These are phyloP conservation scores for Pemphredon lugubris DNA, from an alignment of 2,888 invertebrate genomes.

Conservation along the genomic window DNA sequence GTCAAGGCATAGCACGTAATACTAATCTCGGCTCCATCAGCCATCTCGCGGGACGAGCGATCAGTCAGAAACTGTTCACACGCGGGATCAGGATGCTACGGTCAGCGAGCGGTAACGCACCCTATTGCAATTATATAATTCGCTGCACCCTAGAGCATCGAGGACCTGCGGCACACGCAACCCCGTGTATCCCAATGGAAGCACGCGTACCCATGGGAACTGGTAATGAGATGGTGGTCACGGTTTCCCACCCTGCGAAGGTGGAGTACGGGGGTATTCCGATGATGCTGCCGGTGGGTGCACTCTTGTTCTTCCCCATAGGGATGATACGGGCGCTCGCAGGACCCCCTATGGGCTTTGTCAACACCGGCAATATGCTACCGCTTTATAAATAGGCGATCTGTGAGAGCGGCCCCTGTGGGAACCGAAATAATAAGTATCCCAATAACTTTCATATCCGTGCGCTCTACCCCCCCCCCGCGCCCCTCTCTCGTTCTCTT, in stretches of 20 bases:
- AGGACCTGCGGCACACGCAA: constrained; percentile 69
- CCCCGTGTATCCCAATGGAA: constrained; percentile 66
- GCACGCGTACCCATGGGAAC: constrained; percentile 79
- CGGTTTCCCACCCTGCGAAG: constrained; percentile 76
- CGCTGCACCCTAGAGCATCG: constrained; percentile 74
- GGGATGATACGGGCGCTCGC: constrained; percentile 67
- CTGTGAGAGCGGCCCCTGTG: constrained; percentile 76
- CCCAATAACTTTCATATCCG: constrained; percentile 32
- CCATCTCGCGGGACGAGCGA: constrained; percentile 20
- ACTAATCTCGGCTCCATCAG: neutral
- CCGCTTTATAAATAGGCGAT: constrained; percentile 62
- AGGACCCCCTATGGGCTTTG: constrained; percentile 76
- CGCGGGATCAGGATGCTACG: constrained; percentile 65
- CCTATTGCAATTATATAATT: constrained; percentile 78
- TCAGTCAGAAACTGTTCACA: constrained; percentile 67
- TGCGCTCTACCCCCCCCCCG: no score
- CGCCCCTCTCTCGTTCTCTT: constrained; percentile 43
- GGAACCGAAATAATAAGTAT: constrained; percentile 73
- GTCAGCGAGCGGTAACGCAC: constrained; percentile 47
- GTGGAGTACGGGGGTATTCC: constrained; percentile 47
- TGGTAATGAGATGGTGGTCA: constrained; percentile 81
- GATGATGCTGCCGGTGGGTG: constrained; percentile 56
- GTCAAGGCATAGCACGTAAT: no score
- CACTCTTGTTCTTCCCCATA: constrained; percentile 29
- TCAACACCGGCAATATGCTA: constrained; percentile 81